Evolutionary conservation across 2,797 vertebrate species (phyloP).

Genomic region (Enteromius paludinosus): DNA sequence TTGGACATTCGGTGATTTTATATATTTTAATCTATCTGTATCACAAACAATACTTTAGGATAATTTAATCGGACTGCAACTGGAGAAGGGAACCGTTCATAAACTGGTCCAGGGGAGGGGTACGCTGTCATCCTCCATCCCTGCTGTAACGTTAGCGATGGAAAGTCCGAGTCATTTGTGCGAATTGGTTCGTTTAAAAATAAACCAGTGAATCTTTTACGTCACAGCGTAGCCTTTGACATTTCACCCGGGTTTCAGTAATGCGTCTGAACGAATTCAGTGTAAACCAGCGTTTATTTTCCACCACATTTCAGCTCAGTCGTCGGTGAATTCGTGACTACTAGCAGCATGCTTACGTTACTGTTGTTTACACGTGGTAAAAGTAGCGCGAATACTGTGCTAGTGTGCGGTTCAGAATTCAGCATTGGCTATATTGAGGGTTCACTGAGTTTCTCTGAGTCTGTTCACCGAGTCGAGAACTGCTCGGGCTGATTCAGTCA

Average conservation of each 20-base stretch:
- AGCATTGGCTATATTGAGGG: background rate
- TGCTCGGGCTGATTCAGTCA: background rate
- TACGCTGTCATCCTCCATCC: conserved; percentile 12
- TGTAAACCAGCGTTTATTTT: background rate
- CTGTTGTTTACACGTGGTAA: background rate
- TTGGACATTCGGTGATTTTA: background rate
- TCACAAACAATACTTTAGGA: background rate
- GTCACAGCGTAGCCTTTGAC: background rate
- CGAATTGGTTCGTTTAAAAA: conserved; percentile 4
- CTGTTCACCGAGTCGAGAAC: background rate
- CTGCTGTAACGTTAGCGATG: background rate
- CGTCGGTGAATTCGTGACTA: background rate
- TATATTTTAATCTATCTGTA: background rate
- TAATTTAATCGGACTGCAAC: background rate
- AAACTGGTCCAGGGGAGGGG: conserved; percentile 4
- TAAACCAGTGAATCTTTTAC: background rate
- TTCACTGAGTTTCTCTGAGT: background rate
- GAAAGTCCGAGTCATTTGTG: background rate
- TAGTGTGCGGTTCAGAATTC: background rate
- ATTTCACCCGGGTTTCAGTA: background rate
- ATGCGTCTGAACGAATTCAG: no score
- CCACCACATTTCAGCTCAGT: background rate
- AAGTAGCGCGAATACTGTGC: background rate
- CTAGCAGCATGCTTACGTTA: background rate
- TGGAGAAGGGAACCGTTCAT: background rate